phyloP scores from a whole-genome alignment of 92 coral and sea anemone genomes.

The Porites cylindrica region DNA sequence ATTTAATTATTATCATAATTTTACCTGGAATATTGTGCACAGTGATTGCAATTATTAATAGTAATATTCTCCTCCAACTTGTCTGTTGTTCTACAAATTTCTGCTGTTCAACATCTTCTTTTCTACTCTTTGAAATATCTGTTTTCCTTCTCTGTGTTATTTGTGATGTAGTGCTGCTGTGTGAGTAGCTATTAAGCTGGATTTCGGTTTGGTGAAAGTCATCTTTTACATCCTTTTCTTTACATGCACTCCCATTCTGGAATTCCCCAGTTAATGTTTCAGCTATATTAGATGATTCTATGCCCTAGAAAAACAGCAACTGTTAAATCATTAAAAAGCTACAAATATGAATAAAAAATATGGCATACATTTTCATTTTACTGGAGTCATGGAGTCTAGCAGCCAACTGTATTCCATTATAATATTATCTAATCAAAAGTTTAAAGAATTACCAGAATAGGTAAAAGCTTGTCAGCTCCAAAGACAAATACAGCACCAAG shows the following conservation, averaged over 20 bases:
- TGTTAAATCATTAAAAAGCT: constrained; percentile 11
- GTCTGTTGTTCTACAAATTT: constrained; percentile 42
- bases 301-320: constrained; percentile 51
- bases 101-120: constrained; percentile 32
- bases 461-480: constrained; percentile 89
- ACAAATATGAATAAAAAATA: constrained; percentile 39
- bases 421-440: not conserved
- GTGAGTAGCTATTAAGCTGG: constrained; percentile 10
- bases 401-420: not conserved
- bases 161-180: constrained; percentile 17
- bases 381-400: not conserved
- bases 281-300: constrained; percentile 64
- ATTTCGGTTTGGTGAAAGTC: constrained; percentile 35
- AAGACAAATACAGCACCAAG: constrained; percentile 96
- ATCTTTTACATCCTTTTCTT: constrained; percentile 28
- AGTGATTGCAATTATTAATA: constrained; percentile 94
- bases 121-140: constrained; percentile 10
- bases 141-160: constrained; percentile 46
- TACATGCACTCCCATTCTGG: constrained; percentile 25
- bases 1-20: too few species aligned
- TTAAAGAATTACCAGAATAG: constrained; percentile 75
- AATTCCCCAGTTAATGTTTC: constrained; percentile 46
- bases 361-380: not conserved
- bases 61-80: constrained; percentile 91
- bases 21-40: constrained; percentile 99